Percentiles rank a stretch among this genome's conserved stretches.
Conservation (phyloP, 1,140 invertebrate genomes). For the Trichomalopsis sarcophagae region DNA sequence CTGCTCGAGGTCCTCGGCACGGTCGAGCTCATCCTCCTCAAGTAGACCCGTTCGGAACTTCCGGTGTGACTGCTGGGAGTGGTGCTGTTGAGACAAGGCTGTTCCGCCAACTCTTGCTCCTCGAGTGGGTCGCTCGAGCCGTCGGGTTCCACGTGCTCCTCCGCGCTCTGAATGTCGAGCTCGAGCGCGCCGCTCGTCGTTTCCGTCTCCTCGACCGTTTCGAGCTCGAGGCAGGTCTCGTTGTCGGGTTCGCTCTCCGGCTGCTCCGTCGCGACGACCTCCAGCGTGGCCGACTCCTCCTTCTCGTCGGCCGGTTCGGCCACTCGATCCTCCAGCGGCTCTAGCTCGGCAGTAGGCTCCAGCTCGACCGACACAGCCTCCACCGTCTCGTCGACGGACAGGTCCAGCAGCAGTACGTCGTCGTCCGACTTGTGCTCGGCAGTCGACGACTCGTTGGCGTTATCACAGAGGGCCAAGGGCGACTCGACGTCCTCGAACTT, state of each 20-base stretch:
- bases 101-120: background rate
- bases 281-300: background rate
- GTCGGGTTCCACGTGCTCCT: slow-evolving; percentile 22
- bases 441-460: background rate
- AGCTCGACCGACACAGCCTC: background rate
- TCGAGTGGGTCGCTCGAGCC: slow-evolving; percentile 22
- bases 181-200: background rate
- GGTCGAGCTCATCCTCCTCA: slow-evolving; percentile 49
- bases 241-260: background rate
- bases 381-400: background rate
- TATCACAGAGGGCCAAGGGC: slow-evolving; percentile 50
- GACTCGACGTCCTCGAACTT: slow-evolving; percentile 62
- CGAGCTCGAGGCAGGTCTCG: background rate
- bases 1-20: slow-evolving; percentile 41
- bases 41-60: slow-evolving; percentile 59
- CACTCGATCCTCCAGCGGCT: background rate
- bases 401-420: background rate
- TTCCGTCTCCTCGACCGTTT: slow-evolving; percentile 45
- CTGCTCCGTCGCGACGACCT: background rate
- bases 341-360: background rate
- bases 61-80: slow-evolving; percentile 57
- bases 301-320: background rate
- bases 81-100: slow-evolving; percentile 52
- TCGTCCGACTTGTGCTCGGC: background rate
- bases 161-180: slow-evolving; percentile 8